Percentiles rank a stretch among this genome's conserved stretches.
Conservation (phyloP, 2,113 vertebrate species). For the Alethe diademata region DNA sequence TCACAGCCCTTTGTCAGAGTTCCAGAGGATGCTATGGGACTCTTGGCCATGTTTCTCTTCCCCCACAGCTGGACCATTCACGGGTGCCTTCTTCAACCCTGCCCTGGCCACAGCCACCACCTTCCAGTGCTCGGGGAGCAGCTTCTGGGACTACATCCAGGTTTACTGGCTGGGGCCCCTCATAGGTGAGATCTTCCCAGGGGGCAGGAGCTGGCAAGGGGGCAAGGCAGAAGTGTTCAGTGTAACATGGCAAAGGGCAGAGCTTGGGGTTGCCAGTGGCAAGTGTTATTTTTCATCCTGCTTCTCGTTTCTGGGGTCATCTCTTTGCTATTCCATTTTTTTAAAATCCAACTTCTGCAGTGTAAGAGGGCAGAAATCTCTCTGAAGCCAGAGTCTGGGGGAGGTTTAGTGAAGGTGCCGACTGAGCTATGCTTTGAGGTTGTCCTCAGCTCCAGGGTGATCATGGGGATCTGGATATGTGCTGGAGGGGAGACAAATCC, state of each 20-base stretch:
- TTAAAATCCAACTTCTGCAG: rapidly evolving
- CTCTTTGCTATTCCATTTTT: not conserved
- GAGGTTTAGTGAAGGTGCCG: not conserved
- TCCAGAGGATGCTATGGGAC: not conserved
- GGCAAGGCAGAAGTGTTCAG: not conserved
- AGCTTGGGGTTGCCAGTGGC: not conserved
- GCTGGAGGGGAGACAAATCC: not conserved
- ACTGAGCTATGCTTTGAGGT: not conserved
- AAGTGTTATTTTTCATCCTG: not conserved
- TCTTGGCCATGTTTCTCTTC: not conserved
- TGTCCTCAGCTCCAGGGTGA: not conserved
- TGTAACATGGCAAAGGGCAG: not conserved
- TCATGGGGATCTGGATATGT: rapidly evolving
- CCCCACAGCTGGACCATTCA: slow-evolving; percentile 76
- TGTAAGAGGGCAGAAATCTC: not conserved
- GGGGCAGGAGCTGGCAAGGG: not conserved
- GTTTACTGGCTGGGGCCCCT: slow-evolving; percentile 90
- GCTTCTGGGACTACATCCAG: slow-evolving; percentile 74
- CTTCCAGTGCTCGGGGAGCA: slow-evolving; percentile 85
- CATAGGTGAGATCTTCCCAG: slow-evolving; percentile 67
- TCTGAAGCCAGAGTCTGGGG: not conserved
- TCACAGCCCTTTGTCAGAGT: not conserved
- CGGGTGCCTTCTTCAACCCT: slow-evolving; percentile 86
- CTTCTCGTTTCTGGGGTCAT: not conserved
- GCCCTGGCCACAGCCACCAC: slow-evolving; percentile 79